Base-by-base conservation (phyloP, 2,888 invertebrate genomes). In the Encarsia formosa region DNA sequence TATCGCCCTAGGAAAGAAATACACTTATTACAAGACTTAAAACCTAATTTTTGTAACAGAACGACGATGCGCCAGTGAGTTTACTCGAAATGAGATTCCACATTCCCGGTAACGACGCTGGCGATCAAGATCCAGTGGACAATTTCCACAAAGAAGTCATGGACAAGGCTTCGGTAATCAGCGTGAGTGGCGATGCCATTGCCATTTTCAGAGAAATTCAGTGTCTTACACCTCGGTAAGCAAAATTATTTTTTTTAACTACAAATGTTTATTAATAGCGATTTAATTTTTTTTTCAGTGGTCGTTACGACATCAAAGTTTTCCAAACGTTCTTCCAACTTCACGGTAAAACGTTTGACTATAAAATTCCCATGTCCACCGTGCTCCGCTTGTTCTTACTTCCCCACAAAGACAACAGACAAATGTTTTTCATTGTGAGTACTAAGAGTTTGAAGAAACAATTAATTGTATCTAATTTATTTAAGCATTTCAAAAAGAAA, bases 341-440 rank as follows among this genome's bases (percentile, higher is more conserved):
- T 54, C 94, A 94, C 69, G 95, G 95, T 67, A 99, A 99, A 82
- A 98, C 99, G 0, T 99, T 97, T 70, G 99, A 99, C 78, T 99
- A 99, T 79, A 99, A 99, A 78, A 98, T 99, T 63, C 97, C 98
- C 0, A 91, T 95, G 85, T 91, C 92, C 1, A 96, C 97, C 0
- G 96, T 99, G 4, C 78, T 97, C 15, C 84, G 99, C 6, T 76
- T 99, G 15, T 99, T 99, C 71, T 78, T 98, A 26, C 77, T 99
- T 45, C 98, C 98, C 0, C 98, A 99, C 72, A 95, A 94, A 71
- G 98, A 99, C 73, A 89, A 87, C n/a, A 79, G 98, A 2, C 98
- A 98, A 75, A 96, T 95, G 85, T 99, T 93, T 77, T 98, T 98
- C 73, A 97, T 99, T 37, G 90, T 97, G 48, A 75, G 78, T 64